phyloP scores from a whole-genome alignment of 2,113 vertebrate genomes.

The Gracilinanus agilis region DNA sequence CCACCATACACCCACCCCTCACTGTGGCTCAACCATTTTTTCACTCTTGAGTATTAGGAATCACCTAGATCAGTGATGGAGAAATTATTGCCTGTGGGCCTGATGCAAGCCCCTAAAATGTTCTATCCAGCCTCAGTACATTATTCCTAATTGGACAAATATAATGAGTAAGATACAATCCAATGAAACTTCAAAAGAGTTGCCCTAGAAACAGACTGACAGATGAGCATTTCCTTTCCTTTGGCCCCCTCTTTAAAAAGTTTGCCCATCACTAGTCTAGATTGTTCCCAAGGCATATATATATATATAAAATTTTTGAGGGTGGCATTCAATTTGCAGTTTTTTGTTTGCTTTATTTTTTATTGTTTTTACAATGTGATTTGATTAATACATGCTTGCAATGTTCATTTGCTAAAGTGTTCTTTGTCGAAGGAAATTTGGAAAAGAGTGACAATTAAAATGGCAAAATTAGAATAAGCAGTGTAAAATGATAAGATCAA shows the following conservation, averaged over 20 bases:
- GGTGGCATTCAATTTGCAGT: background rate
- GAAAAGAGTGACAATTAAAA: background rate
- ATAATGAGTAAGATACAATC: too few relatives aligned
- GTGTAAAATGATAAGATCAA: background rate
- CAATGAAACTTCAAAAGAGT: too few relatives aligned
- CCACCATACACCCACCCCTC: background rate
- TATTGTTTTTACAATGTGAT: background rate
- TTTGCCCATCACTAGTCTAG: too few relatives aligned
- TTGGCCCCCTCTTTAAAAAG: too few relatives aligned
- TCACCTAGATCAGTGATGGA: too few relatives aligned
- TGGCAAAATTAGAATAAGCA: background rate
- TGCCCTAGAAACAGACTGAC: too few relatives aligned
- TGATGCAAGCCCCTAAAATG: too few relatives aligned
- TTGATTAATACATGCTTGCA: background rate
- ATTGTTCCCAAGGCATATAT: background rate
- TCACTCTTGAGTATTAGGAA: background rate
- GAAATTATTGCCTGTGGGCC: too few relatives aligned
- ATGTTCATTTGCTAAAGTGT: background rate
- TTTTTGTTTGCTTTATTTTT: too few relatives aligned
- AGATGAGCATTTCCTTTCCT: too few relatives aligned
- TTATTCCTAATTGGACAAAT: too few relatives aligned
- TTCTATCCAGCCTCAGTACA: too few relatives aligned
- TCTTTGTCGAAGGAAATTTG: background rate
- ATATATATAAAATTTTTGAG: background rate
- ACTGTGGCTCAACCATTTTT: background rate